Conservation (phyloP, 1,140 invertebrate genomes). For the Tachypleus tridentatus region DNA sequence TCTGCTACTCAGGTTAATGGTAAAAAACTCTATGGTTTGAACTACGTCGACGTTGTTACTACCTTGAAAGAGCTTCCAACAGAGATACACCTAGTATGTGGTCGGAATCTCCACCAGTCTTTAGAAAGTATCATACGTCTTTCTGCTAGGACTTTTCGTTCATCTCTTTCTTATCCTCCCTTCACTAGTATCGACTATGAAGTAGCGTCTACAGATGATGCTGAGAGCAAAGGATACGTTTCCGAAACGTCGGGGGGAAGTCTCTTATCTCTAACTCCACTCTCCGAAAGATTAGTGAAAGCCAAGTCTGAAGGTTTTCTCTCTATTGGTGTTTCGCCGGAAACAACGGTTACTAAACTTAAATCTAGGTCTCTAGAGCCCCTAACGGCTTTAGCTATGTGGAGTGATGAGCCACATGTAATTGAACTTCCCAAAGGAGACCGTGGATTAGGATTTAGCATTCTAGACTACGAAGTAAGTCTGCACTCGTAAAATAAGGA, state of each 20-base stretch:
- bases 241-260: slow-evolving; percentile 46
- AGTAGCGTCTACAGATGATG: too few species aligned
- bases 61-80: slow-evolving; percentile 89
- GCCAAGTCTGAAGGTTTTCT: slow-evolving; percentile 91
- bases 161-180: too few species aligned
- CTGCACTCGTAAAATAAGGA: too few species aligned
- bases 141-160: too few species aligned
- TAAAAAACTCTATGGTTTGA: slow-evolving; percentile 82
- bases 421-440: slow-evolving; percentile 94
- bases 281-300: slow-evolving; percentile 82
- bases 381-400: slow-evolving; percentile 95
- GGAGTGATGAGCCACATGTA: slow-evolving; percentile 91
- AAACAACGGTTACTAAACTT: slow-evolving; percentile 59
- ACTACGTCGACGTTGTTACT: slow-evolving; percentile 88
- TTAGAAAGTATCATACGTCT: neutral
- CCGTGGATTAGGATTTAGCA: slow-evolving; percentile 93
- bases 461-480: slow-evolving; percentile 88
- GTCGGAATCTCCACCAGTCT: slow-evolving; percentile 39
- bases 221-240: neutral
- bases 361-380: slow-evolving; percentile 90
- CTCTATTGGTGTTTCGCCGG: slow-evolving; percentile 33
- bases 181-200: too few species aligned
- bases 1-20: slow-evolving; percentile 71
- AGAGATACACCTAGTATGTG: slow-evolving; percentile 85
- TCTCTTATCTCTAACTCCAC: slow-evolving; percentile 61